Evolutionary conservation across 2,888 invertebrate genomes (phyloP).

Genomic region (Pedicia rivosa): DNA sequence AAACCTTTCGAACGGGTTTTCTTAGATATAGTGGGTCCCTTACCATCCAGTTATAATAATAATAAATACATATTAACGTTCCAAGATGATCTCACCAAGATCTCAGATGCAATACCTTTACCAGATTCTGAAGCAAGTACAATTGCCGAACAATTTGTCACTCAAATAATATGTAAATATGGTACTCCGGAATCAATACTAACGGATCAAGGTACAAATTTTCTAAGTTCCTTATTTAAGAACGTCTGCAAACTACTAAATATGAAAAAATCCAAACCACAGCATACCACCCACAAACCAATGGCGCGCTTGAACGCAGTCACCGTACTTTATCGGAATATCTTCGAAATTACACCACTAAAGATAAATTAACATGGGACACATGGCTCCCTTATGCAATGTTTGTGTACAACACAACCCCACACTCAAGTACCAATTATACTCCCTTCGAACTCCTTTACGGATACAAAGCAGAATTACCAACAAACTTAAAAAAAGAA

Average conservation of each 20-base stretch:
- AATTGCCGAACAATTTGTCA: slow-evolving; percentile 17
- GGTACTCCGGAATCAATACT: background rate
- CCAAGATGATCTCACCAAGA: slow-evolving; percentile 22
- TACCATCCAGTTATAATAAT: too few relatives aligned
- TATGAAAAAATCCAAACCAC: too few relatives aligned
- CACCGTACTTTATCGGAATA: slow-evolving; percentile 19
- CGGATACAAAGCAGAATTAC: too few relatives aligned
- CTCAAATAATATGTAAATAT: slow-evolving; percentile 14
- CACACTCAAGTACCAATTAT: too few relatives aligned
- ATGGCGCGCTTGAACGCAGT: slow-evolving; percentile 18
- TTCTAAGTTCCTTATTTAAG: slow-evolving; percentile 14
- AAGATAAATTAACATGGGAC: slow-evolving; percentile 19
- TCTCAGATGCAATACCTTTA: slow-evolving; percentile 17
- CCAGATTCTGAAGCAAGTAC: slow-evolving; percentile 20
- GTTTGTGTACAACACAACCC: slow-evolving; percentile 16
- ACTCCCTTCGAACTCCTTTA: too few relatives aligned
- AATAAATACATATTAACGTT: slow-evolving; percentile 22
- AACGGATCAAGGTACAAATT: background rate
- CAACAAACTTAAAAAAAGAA: too few relatives aligned
- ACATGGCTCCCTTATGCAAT: slow-evolving; percentile 17
- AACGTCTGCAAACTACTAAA: too few relatives aligned
- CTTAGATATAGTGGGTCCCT: slow-evolving; percentile 21
- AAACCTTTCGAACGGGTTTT: slow-evolving; percentile 16
- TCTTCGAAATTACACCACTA: slow-evolving; percentile 17
- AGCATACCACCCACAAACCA: slow-evolving; percentile 18